Evolutionary conservation across 1,140 invertebrate species (phyloP).

Genomic region (Drosophila nigrodunni): DNA sequence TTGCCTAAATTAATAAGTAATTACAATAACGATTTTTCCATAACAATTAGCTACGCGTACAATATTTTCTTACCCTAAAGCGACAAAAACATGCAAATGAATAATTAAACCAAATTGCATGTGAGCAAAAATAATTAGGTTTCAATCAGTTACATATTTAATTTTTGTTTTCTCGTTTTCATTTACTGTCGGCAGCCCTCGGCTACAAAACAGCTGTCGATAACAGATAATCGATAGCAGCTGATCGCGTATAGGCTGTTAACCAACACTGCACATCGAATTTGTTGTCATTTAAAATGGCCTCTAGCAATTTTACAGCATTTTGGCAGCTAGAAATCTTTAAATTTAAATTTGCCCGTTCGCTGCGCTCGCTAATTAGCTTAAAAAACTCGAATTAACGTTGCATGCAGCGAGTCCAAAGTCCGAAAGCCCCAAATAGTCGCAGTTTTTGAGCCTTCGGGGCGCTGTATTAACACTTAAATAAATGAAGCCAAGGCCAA

Average conservation of each 20-base stretch:
- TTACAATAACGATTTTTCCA: constrained; percentile 25
- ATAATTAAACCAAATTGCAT: constrained; percentile 51
- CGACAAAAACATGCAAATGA: constrained; percentile 27
- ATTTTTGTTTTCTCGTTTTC: background rate
- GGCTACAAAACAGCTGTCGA: background rate
- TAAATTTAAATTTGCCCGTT: constrained; percentile 14
- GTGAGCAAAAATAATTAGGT: constrained; percentile 14
- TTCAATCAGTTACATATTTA: constrained; percentile 2
- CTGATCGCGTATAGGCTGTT: background rate
- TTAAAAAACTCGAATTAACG: constrained; percentile 22
- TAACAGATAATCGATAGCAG: background rate
- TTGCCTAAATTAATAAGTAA: constrained; percentile 38
- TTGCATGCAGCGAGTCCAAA: constrained; percentile 11
- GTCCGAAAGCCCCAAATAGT: constrained; percentile 7
- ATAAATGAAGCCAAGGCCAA: constrained; percentile 25
- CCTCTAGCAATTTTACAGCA: background rate
- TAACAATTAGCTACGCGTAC: constrained; percentile 29
- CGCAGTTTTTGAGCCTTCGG: constrained; percentile 6
- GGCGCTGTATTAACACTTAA: constrained; percentile 39
- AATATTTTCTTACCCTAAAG: background rate
- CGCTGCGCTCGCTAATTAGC: constrained; percentile 14
- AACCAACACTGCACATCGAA: background rate
- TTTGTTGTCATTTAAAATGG: background rate
- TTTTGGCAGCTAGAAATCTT: background rate
- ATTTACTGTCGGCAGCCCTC: background rate